These are phyloP conservation scores for Dinoponera quadriceps DNA, from an alignment of 1,140 invertebrate species.

Conservation along the genomic window DNA sequence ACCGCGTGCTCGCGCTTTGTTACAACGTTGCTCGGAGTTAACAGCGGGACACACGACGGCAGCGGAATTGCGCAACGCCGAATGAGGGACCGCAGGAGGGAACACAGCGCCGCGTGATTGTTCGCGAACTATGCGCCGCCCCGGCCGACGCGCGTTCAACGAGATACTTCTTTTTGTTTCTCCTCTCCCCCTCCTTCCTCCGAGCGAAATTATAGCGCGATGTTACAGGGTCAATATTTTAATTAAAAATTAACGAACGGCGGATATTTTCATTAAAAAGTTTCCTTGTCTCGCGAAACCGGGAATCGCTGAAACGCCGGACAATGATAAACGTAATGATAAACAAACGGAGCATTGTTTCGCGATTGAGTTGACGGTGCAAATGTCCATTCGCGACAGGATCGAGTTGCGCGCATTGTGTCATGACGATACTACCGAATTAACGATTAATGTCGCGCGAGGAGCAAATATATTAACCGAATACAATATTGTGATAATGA, in stretches of 20 bases:
- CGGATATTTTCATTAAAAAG: constrained; percentile 36
- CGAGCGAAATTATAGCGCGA: not conserved
- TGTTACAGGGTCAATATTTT: constrained; percentile 25
- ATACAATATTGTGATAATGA: too few species aligned
- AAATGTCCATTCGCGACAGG: not conserved
- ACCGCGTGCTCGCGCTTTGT: constrained; percentile 61
- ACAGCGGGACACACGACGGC: constrained; percentile 22
- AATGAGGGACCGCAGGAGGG: constrained; percentile 17
- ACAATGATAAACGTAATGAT: constrained; percentile 8
- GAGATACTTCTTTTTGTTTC: constrained; percentile 15
- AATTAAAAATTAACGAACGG: constrained; percentile 41
- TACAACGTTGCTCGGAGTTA: constrained; percentile 50
- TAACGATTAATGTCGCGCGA: constrained; percentile 24
- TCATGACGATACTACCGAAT: constrained; percentile 14
- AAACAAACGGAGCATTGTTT: not conserved
- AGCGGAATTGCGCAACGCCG: constrained; percentile 25
- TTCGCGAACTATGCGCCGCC: constrained; percentile 24
- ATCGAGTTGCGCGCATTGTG: not conserved
- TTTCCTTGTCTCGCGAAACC: not conserved
- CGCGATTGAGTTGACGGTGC: not conserved
- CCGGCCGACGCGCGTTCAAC: not conserved
- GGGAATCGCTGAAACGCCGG: constrained; percentile 13
- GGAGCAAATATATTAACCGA: constrained; percentile 32
- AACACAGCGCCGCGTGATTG: constrained; percentile 13
- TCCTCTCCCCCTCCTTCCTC: too few species aligned